These are phyloP conservation scores for Lepus europaeus DNA, from an alignment of 2,113 vertebrate genomes.

Conservation along the genomic window DNA sequence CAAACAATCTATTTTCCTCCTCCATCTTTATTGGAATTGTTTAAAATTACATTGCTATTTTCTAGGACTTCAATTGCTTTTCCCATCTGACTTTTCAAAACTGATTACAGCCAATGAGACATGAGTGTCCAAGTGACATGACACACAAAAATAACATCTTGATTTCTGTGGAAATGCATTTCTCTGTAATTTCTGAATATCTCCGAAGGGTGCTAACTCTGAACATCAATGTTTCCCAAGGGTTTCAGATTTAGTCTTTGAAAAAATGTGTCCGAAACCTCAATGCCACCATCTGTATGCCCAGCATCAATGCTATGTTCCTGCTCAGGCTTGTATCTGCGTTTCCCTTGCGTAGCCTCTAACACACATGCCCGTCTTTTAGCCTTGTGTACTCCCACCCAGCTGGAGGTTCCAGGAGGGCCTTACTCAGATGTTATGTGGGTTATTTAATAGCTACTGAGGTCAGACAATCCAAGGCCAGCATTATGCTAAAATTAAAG, in stretches of 20 bases:
- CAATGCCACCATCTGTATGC: constrained; percentile 88
- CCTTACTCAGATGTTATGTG: constrained; percentile 92
- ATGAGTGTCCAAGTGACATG: constrained; percentile 99
- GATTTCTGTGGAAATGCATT: constrained; percentile 99
- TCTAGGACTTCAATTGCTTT: constrained; percentile 99
- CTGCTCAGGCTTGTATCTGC: constrained; percentile 83
- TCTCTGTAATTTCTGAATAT: constrained; percentile 95
- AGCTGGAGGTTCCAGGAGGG: constrained; percentile 92
- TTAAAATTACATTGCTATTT: constrained; percentile 99
- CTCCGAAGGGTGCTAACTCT: constrained; percentile 95
- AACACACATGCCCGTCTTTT: constrained; percentile 88
- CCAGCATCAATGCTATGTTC: constrained; percentile 86
- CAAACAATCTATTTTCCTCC: constrained; percentile 90
- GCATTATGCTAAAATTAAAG: constrained; percentile 92
- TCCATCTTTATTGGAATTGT: constrained; percentile 99
- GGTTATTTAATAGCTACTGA: constrained; percentile 93
- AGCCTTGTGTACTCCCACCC: constrained; percentile 91
- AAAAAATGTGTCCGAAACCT: constrained; percentile 89
- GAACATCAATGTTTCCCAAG: constrained; percentile 91
- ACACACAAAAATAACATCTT: constrained; percentile 99
- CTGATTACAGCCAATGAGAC: constrained; percentile 99
- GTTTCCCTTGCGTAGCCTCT: constrained; percentile 85
- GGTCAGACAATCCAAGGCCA: constrained; percentile 96
- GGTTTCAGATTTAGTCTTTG: constrained; percentile 91
- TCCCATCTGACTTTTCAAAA: constrained; percentile 99